Evolutionary conservation across 2,888 invertebrate species (phyloP).

Genomic region (Monochamus alternatus): DNA sequence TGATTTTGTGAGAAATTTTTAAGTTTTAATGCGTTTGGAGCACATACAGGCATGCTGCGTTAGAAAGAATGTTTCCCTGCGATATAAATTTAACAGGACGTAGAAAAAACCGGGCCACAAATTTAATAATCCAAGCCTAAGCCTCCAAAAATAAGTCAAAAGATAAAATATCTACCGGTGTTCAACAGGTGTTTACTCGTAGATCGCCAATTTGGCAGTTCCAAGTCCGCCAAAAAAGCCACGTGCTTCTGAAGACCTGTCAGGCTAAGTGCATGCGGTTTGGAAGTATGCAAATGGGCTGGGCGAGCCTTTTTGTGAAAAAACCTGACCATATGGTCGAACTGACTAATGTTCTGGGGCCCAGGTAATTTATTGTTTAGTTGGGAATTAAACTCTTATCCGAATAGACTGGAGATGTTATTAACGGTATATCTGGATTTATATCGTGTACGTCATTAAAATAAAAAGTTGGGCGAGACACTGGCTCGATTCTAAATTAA

Average conservation of each 20-base stretch:
- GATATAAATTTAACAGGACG: too few relatives aligned
- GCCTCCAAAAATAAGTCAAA: not conserved
- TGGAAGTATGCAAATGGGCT: constrained; percentile 32
- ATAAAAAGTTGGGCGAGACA: constrained; percentile 31
- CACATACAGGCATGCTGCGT: too few relatives aligned
- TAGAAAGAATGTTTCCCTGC: too few relatives aligned
- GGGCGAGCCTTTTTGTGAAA: constrained; percentile 32
- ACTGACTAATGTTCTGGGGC: constrained; percentile 47
- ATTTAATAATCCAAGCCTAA: not conserved
- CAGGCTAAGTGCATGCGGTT: constrained; percentile 29
- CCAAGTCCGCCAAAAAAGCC: constrained; percentile 18
- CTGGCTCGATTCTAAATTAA: constrained; percentile 30
- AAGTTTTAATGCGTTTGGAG: too few relatives aligned
- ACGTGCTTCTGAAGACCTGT: constrained; percentile 26
- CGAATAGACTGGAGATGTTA: constrained; percentile 31
- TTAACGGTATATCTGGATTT: constrained; percentile 33
- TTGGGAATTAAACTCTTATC: constrained; percentile 31
- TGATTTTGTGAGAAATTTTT: too few relatives aligned
- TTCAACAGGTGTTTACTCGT: constrained; percentile 1
- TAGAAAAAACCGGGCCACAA: not conserved
- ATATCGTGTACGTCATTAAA: constrained; percentile 33
- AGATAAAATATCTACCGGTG: not conserved
- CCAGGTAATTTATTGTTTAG: constrained; percentile 35
- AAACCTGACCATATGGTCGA: constrained; percentile 52
- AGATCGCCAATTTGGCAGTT: constrained; percentile 11